These are phyloP conservation scores for Xenopus borealis DNA, from an alignment of 2,113 vertebrate genomes.

Conservation along the genomic window DNA sequence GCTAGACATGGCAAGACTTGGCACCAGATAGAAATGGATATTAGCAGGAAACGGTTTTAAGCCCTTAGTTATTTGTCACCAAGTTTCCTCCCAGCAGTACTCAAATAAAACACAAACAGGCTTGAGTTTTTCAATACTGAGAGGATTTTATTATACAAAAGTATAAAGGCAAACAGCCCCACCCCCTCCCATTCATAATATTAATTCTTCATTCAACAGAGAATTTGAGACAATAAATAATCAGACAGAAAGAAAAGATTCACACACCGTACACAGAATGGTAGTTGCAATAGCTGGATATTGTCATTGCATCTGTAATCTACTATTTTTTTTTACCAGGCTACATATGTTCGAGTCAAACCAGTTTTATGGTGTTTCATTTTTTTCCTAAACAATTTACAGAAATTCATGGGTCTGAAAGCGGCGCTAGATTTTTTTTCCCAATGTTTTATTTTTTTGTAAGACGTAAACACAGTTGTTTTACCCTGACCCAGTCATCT, in stretches of 20 bases:
- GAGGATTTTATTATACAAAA: conserved; percentile 47
- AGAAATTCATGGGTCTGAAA: neutral
- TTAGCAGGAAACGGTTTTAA: no score
- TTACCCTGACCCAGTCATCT: no score
- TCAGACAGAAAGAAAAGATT: conserved; percentile 24
- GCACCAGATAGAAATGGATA: no score
- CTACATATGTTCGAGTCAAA: neutral
- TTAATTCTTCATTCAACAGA: conserved; percentile 41
- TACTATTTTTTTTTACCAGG: neutral
- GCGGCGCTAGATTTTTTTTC: no score
- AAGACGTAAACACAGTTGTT: no score
- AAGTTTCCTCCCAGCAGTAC: no score
- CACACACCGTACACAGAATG: conserved; percentile 14
- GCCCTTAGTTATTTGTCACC: no score
- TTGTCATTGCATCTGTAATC: neutral
- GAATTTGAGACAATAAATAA: conserved; percentile 43
- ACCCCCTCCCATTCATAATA: conserved; percentile 37
- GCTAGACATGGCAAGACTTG: no score
- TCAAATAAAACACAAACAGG: neutral
- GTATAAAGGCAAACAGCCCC: conserved; percentile 38
- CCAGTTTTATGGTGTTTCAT: neutral
- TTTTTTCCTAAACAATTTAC: no score
- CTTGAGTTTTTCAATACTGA: conserved; percentile 19
- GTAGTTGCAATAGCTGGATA: neutral
- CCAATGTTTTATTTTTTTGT: no score